phyloP scores from a whole-genome alignment of 1,140 invertebrate species.

The Drosophila prosaltans region DNA sequence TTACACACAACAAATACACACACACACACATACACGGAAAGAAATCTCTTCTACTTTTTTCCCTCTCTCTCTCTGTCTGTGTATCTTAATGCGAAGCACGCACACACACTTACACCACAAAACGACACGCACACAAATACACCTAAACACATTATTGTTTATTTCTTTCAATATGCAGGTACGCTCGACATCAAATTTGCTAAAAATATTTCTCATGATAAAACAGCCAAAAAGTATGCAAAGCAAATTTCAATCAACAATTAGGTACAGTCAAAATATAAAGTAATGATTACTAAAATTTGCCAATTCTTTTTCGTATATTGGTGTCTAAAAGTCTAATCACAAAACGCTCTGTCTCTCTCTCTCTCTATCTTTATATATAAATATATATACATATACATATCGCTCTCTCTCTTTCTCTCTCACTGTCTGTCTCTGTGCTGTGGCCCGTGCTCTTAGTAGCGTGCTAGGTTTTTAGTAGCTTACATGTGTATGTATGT shows the following conservation, averaged over 20 bases:
- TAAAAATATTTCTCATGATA: conserved; percentile 57
- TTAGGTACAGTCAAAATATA: conserved; percentile 72
- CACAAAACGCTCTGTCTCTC: conserved; percentile 57
- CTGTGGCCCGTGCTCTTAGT: conserved; percentile 73
- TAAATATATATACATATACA: conserved; percentile 52
- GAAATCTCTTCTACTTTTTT: conserved; percentile 48
- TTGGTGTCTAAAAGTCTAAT: conserved; percentile 78
- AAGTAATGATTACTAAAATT: conserved; percentile 49
- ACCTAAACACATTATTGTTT: conserved; percentile 62
- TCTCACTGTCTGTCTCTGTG: conserved; percentile 48
- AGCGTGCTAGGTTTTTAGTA: conserved; percentile 74
- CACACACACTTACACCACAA: conserved; percentile 39
- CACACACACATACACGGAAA: conserved; percentile 26
- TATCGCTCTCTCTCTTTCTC: conserved; percentile 45
- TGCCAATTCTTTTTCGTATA: conserved; percentile 56
- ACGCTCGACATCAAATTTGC: conserved; percentile 72
- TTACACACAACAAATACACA: conserved; percentile 41
- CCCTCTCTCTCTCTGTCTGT: background rate
- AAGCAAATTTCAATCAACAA: conserved; percentile 54
- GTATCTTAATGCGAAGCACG: conserved; percentile 63
- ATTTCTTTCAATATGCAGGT: conserved; percentile 71
- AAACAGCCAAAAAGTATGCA: conserved; percentile 72
- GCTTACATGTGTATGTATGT: conserved; percentile 54
- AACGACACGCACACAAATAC: conserved; percentile 37
- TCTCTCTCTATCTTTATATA: conserved; percentile 38